Base-by-base conservation (phyloP, 1,140 invertebrate species). In the Hycleus phaleratus region DNA sequence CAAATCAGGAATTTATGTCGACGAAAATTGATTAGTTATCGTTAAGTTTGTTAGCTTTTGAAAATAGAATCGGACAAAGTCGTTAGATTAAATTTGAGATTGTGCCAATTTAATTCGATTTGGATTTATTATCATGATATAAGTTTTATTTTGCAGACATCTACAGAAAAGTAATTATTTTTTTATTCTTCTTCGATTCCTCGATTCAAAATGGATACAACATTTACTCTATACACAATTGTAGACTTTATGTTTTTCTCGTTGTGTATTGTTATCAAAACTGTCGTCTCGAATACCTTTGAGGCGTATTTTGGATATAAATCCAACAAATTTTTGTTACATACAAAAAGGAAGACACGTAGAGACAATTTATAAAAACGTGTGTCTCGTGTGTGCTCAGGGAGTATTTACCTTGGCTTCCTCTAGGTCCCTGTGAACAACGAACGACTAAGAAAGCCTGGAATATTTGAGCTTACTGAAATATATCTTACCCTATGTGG, bases 341-440 rank as follows among this genome's bases (percentile, higher is more conserved):
- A 53, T 58, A 52, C 48, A 58, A 46, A 40, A 39, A 38, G 55
- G 46, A 61, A 61, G 58, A 61, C 59, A 61, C 59, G 59, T 61
- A 61, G 59, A 61, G 59, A 61, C 59, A 61, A 61, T 61, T 61
- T 58, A 61, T 61, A 61, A 58, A 61, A 61, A 61, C 59, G 56
- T 61, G 59, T 61, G 59, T 61, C 59, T 61, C 7, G 32, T 56
- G 49, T 53, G 56, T 58, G 59, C 59, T 46, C 45, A 49, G 59
- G 59, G 59, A 61, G 56, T 61, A 61, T 61, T 61, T 61, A 61
- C 59, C 59, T 61, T 61, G 26, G 44, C 49, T 55, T 46, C 18
- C 18, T 18, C 49, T 48, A 52, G 53, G 56, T 58, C 56, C 54
- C 59, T 49, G 50, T 49, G 59, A 61, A 54, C 56, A 52, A 49